Percentiles rank a stretch among this genome's conserved stretches.
These are phyloP conservation scores for Danionella dracula DNA, from an alignment of 2,797 vertebrate species.

Conservation along the genomic window DNA sequence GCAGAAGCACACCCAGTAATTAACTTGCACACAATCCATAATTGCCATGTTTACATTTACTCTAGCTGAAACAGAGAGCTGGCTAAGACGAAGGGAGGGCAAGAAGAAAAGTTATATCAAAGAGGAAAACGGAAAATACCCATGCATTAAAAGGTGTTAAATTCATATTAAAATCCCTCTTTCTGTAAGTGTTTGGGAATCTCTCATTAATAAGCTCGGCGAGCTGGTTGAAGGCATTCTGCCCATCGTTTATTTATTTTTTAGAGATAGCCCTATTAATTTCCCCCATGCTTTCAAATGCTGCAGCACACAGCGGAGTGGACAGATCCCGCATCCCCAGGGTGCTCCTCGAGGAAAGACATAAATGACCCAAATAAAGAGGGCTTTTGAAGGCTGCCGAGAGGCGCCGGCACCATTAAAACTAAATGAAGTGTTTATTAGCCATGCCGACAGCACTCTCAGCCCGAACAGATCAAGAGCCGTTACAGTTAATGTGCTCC, in stretches of 20 bases:
- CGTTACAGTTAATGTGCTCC: constrained; percentile 76
- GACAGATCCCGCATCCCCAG: constrained; percentile 71
- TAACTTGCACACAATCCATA: constrained; percentile 81
- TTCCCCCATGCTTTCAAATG: constrained; percentile 69
- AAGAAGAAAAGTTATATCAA: constrained; percentile 30
- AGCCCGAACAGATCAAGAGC: constrained; percentile 75
- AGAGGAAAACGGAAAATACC: constrained; percentile 36
- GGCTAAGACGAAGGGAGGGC: constrained; percentile 41
- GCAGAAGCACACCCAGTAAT: constrained; percentile 70
- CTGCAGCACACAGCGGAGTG: constrained; percentile 63
- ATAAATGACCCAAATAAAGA: constrained; percentile 84
- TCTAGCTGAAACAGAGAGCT: constrained; percentile 49
- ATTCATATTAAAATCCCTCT: constrained; percentile 64
- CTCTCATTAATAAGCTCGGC: constrained; percentile 73
- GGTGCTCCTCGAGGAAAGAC: constrained; percentile 74
- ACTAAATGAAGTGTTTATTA: constrained; percentile 84
- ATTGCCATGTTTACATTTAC: constrained; percentile 79
- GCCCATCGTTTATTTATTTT: constrained; percentile 81
- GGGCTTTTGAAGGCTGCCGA: constrained; percentile 75
- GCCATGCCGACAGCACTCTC: constrained; percentile 75
- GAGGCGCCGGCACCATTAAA: constrained; percentile 76
- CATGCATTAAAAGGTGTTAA: constrained; percentile 68
- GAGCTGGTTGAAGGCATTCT: constrained; percentile 73
- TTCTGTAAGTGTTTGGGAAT: constrained; percentile 45
- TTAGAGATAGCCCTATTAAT: constrained; percentile 80